A percentile compares a stretch with the other conserved stretches of the same genome.
Conservation (phyloP, 1,140 invertebrate species). For the Heliconius hewitsoni region DNA sequence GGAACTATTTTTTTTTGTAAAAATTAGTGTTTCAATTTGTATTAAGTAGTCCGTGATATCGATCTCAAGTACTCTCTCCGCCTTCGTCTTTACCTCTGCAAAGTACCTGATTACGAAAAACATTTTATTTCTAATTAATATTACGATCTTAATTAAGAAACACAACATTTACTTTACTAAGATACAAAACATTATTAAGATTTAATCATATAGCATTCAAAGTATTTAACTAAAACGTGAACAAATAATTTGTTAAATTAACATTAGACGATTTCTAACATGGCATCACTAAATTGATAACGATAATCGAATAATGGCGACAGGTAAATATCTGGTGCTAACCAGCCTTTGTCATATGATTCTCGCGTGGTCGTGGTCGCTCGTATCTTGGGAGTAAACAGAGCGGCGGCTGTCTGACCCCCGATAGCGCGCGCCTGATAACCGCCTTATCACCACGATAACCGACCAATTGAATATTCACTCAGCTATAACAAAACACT, state of each 20-base stretch:
- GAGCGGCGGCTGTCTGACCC: conserved; percentile 54
- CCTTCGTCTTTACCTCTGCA: too few species aligned
- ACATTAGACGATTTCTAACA: background rate
- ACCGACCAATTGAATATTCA: conserved; percentile 24
- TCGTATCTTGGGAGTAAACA: conserved; percentile 53
- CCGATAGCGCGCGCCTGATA: conserved; percentile 44
- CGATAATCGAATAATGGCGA: conserved; percentile 11
- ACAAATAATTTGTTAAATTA: background rate
- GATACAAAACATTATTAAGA: too few species aligned
- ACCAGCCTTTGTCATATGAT: conserved; percentile 53
- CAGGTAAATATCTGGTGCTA: conserved; percentile 24
- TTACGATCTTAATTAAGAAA: too few species aligned
- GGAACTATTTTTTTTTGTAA: too few species aligned
- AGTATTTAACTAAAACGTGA: background rate
- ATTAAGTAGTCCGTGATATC: too few species aligned
- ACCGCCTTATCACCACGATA: conserved; percentile 31
- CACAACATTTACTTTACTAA: too few species aligned
- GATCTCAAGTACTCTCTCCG: too few species aligned
- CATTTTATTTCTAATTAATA: too few species aligned
- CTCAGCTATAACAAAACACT: background rate
- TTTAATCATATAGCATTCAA: too few species aligned
- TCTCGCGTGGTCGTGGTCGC: conserved; percentile 47
- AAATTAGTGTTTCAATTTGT: too few species aligned
- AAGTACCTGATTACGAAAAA: too few species aligned
- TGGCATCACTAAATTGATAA: background rate